phyloP scores from a whole-genome alignment of 2,888 invertebrate species.

The Oscheius sp. region DNA sequence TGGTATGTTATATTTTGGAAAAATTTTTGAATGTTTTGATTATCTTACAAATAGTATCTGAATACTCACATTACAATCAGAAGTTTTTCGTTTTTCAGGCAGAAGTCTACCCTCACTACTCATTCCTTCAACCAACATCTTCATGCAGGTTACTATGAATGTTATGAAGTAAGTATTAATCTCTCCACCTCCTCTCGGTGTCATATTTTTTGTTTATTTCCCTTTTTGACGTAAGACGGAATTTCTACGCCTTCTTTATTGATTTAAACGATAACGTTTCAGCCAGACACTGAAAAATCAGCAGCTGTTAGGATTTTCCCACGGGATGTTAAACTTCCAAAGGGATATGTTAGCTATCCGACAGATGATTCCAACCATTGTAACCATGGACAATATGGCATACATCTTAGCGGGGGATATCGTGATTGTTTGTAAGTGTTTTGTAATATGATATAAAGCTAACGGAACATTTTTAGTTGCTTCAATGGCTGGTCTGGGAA shows the following conservation, averaged over 20 bases:
- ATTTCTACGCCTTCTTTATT: no score
- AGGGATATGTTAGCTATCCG: background rate
- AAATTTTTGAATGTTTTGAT: no score
- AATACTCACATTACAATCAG: no score
- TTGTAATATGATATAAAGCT: background rate
- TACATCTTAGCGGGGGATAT: background rate
- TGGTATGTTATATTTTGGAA: no score
- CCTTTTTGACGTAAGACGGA: no score
- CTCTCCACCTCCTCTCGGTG: no score
- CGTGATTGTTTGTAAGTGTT: conserved; percentile 1
- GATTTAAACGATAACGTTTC: no score
- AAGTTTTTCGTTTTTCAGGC: conserved; percentile 10
- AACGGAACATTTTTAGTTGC: background rate
- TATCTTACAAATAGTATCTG: no score
- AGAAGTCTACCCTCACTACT: conserved; percentile 7
- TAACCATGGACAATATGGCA: conserved; percentile 10
- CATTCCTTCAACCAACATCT: background rate
- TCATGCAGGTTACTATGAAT: conserved; percentile 17
- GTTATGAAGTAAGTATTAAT: conserved; percentile 10
- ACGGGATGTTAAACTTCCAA: background rate
- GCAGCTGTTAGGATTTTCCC: conserved; percentile 1
- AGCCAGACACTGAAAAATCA: conserved; percentile 12
- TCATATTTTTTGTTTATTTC: no score
- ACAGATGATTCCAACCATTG: background rate
- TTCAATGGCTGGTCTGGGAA: conserved; percentile 8